Percentiles rank a stretch among this genome's conserved stretches.
Evolutionary conservation across 2,113 vertebrate species (phyloP).

Genomic region (Axis porcinus): DNA sequence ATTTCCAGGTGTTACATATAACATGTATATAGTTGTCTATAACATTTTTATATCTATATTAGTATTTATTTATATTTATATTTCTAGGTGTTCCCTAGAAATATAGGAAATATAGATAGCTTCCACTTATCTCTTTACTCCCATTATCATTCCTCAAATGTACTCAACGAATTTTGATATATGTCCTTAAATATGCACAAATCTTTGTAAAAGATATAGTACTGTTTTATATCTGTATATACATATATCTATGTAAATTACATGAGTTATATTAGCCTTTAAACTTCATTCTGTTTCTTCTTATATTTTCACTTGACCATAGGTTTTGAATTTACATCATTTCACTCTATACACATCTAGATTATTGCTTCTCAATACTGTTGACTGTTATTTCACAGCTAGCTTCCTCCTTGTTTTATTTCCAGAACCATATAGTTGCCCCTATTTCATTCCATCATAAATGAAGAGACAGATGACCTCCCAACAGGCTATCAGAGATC

Average conservation of each 20-base stretch:
- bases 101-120: neutral
- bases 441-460: neutral
- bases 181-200: neutral
- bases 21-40: neutral
- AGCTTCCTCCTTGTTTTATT: neutral
- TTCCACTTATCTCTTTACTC: neutral
- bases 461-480: neutral
- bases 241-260: neutral
- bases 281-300: neutral
- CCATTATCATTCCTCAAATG: neutral
- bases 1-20: neutral
- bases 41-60: neutral
- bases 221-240: neutral
- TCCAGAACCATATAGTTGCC: neutral
- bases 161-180: neutral
- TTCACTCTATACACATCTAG: neutral
- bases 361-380: neutral
- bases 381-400: neutral
- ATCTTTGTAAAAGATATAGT: neutral
- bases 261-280: neutral
- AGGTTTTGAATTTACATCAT: neutral
- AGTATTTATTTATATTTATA: neutral
- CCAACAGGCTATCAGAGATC: neutral
- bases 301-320: neutral
- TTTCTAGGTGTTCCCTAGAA: neutral